phyloP scores from a whole-genome alignment of 2,797 vertebrate genomes.

The Diceros bicornis region DNA sequence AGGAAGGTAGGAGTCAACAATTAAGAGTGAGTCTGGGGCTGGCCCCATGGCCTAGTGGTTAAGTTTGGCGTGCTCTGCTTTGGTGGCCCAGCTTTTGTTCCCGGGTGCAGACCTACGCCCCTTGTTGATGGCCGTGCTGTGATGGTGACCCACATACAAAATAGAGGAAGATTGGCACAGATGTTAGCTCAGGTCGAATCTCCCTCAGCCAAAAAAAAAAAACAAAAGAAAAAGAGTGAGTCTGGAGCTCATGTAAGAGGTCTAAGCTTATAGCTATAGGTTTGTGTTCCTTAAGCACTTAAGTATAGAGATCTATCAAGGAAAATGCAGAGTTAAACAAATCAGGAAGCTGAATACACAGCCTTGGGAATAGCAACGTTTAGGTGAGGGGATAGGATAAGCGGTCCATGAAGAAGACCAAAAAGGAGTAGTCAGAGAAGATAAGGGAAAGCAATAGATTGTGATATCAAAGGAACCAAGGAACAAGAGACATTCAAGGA shows the following conservation, averaged over 20 bases:
- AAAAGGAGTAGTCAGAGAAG: not conserved
- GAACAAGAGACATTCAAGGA: not conserved
- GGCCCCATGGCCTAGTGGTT: too few relatives aligned
- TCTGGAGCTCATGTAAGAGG: not conserved
- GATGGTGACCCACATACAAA: too few relatives aligned
- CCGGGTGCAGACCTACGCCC: too few relatives aligned
- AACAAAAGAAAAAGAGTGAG: not conserved
- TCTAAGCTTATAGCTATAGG: not conserved
- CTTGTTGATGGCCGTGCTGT: too few relatives aligned
- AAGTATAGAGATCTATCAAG: not conserved
- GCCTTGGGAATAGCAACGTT: not conserved
- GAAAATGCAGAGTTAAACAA: not conserved
- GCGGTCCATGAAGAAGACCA: not conserved
- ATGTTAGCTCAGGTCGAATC: too few relatives aligned
- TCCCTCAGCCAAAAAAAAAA: too few relatives aligned
- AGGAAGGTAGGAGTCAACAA: not conserved
- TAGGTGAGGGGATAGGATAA: not conserved
- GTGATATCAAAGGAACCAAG: not conserved
- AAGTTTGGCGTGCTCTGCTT: too few relatives aligned
- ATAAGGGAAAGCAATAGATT: not conserved
- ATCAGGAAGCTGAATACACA: not conserved
- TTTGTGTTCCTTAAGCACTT: not conserved
- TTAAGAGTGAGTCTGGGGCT: not conserved
- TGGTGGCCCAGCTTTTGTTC: too few relatives aligned
- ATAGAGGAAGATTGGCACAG: too few relatives aligned